Evolutionary conservation across 1,140 invertebrate genomes (phyloP).

Genomic region (Drosophila arizonae): DNA sequence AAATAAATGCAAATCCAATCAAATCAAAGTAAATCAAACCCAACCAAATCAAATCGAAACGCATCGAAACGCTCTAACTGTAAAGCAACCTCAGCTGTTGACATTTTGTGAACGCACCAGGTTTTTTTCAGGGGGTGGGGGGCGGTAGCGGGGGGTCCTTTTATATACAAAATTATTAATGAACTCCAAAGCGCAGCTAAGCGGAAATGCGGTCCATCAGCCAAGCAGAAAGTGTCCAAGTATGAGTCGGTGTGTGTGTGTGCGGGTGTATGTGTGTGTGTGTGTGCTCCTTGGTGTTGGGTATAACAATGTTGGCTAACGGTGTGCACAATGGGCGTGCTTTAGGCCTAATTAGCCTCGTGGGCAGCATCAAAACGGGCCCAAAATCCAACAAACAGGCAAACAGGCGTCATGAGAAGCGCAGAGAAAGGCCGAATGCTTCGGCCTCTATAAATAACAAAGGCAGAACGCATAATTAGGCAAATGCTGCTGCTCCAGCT

Average conservation of each 20-base stretch:
- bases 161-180: conserved; percentile 60
- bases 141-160: neutral
- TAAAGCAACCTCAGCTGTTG: conserved; percentile 41
- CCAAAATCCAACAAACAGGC: conserved; percentile 8
- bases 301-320: conserved; percentile 56
- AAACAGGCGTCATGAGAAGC: conserved; percentile 6
- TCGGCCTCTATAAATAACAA: conserved; percentile 47
- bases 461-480: conserved; percentile 74
- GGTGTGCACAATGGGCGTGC: conserved; percentile 62
- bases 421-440: conserved; percentile 19
- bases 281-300: conserved; percentile 10
- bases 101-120: conserved; percentile 15
- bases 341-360: conserved; percentile 75
- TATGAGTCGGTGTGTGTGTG: neutral
- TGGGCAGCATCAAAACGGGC: conserved; percentile 56
- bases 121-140: neutral
- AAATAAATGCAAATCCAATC: conserved; percentile 11
- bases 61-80: neutral
- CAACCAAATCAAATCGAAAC: conserved; percentile 10
- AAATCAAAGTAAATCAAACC: conserved; percentile 7
- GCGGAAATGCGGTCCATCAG: conserved; percentile 42
- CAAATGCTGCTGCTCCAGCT: conserved; percentile 29
- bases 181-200: conserved; percentile 39
- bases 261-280: conserved; percentile 7
- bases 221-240: conserved; percentile 14